Evolutionary conservation across 2,113 vertebrate genomes (phyloP), one percentile per base, ranked within the genome.

Genomic region (Vombatus ursinus): DNA sequence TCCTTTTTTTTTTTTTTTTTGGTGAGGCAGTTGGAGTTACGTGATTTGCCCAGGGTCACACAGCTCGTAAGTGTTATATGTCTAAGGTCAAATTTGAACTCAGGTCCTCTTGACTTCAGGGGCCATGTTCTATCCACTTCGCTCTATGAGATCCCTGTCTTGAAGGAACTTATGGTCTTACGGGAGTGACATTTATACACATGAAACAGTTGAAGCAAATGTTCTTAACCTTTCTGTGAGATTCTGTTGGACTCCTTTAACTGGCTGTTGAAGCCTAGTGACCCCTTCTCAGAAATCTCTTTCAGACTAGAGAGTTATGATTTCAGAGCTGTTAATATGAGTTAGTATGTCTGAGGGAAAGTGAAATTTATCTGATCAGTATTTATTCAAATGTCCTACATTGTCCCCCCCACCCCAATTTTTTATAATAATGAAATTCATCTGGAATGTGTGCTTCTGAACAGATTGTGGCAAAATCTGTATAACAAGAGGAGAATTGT

Each of bases 401-500:
- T 93, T 90, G 95, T 90, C 37, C 77, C 53, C 11, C 31, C 90
- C 92, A 16, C 11, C 90, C 11, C 25, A 2, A 96, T 23, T 14
- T 96, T 97, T 97, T 94, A 57, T 97, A 92, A 28, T 94, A 77
- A 92, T 95, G 61, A 95, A 95, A 89, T 97, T 98, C 92, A 94
- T 95, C 26, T 90, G 68, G 96, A 96, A 92, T 22, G 92, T 90
- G 92, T 91, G 92, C 52, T 95, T 8, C 0, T 93, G 8, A 97
- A 90, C 93, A 97, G 68, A 97, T 94, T 98, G 94, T 50, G 94
- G n/a, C 92, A 92, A n/a, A n/a, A 95, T 93, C 96, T 98, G 97
- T 96, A 49, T 97, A 50, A 94, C 95, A 96, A 97, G 97, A 96
- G 94, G 57, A 95, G 96, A 95, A 92, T 91, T 97, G 89, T 96